Conservation (phyloP, 2,797 vertebrate genomes). For the Chiloscyllium punctatum region DNA sequence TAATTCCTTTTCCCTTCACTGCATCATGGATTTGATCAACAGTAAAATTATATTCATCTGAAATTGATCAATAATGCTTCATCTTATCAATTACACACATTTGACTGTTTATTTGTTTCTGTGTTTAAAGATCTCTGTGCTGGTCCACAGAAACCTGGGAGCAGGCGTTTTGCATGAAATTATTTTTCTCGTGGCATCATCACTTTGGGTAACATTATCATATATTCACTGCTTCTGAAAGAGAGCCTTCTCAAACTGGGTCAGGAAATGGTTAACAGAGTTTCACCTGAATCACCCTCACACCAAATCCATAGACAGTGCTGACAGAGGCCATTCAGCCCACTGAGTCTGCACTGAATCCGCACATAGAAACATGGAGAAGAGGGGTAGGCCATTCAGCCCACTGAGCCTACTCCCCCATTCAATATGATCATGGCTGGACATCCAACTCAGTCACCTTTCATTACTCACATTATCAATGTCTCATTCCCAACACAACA, state of each 20-base stretch:
- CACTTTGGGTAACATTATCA: neutral
- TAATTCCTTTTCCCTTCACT: neutral
- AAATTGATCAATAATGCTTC: neutral
- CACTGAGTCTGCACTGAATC: too few relatives aligned
- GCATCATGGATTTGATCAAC: too few relatives aligned
- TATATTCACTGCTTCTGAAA: neutral
- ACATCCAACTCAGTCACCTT: neutral
- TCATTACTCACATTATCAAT: neutral
- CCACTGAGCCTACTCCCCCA: too few relatives aligned
- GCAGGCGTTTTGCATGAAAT: neutral
- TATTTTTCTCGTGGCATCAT: neutral
- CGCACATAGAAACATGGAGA: too few relatives aligned
- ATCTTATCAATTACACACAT: neutral
- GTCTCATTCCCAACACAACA: neutral
- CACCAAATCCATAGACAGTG: too few relatives aligned
- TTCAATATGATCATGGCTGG: too few relatives aligned
- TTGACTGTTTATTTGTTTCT: neutral
- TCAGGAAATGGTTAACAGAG: neutral
- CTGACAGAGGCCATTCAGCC: too few relatives aligned
- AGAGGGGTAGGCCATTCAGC: too few relatives aligned
- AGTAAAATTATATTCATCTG: neutral
- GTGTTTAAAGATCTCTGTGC: neutral
- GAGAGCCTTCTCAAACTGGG: neutral
- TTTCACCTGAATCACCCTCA: too few relatives aligned
- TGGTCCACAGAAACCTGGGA: neutral